Conservation (phyloP, 2,113 vertebrate species). For the Corythornis vintsioides region DNA sequence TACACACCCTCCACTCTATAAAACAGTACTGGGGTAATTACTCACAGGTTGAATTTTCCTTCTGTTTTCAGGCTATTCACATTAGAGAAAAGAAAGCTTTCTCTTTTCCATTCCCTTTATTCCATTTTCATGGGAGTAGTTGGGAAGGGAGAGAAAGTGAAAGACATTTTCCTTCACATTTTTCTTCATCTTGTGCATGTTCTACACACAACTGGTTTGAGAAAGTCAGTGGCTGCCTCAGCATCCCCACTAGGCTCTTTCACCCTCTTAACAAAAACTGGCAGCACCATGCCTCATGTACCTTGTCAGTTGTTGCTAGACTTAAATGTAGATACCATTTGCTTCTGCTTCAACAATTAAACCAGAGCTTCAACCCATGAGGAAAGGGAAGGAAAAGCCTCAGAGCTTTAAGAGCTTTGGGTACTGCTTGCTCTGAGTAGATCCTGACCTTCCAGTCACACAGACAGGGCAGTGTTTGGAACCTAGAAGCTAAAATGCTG, state of each 20-base stretch:
- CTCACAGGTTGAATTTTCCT: neutral
- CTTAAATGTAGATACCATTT: neutral
- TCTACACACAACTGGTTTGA: neutral
- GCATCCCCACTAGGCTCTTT: neutral
- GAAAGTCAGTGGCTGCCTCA: neutral
- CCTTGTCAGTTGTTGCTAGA: neutral
- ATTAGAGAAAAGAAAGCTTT: neutral
- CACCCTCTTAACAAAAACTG: neutral
- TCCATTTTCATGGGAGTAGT: neutral
- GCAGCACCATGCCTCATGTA: neutral
- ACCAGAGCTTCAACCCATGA: neutral
- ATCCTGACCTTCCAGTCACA: neutral
- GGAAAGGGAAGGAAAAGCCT: neutral
- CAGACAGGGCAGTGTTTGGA: neutral
- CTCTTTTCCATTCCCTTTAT: neutral
- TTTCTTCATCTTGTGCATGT: neutral
- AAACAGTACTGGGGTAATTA: neutral
- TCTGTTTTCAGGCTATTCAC: neutral
- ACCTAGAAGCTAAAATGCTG: accelerated
- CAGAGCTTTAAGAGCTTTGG: neutral
- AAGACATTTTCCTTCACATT: neutral
- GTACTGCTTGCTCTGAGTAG: neutral
- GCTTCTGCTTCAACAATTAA: neutral
- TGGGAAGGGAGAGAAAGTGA: accelerated
- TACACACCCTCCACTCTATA: neutral